Conservation (phyloP, 1,140 invertebrate species). For the Magallana ariakensis region DNA sequence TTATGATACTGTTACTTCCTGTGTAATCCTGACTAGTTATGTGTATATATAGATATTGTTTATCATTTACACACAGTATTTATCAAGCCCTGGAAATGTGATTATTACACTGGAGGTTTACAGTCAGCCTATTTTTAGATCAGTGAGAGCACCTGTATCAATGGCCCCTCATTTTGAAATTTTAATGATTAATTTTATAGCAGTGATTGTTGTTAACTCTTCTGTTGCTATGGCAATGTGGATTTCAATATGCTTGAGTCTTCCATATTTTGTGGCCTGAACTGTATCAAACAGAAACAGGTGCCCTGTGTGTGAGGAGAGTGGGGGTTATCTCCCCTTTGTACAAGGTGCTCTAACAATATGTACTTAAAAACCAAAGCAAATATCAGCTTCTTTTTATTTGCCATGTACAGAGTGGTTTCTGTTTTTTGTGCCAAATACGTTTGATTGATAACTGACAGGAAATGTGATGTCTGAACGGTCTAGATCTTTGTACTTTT, state of each 20-base stretch:
- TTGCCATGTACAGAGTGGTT: conserved; percentile 29
- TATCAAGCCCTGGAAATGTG: conserved; percentile 25
- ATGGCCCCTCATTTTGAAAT: background rate
- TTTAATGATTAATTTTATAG: background rate
- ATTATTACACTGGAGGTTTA: background rate
- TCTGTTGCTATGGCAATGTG: background rate
- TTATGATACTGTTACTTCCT: conserved; percentile 19
- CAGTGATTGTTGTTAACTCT: background rate
- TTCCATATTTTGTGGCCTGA: conserved; percentile 30
- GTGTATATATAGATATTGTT: background rate
- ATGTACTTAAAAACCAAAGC: conserved; percentile 37
- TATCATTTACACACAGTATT: conserved; percentile 32
- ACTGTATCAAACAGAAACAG: background rate
- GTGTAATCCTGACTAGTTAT: conserved; percentile 15
- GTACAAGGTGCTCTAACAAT: conserved; percentile 12
- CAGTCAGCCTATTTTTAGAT: conserved; percentile 2
- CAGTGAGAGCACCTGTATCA: background rate
- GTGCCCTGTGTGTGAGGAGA: background rate
- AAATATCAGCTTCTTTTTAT: conserved; percentile 34
- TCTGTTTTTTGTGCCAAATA: conserved; percentile 29
- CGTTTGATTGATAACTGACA: background rate
- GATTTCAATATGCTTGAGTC: conserved; percentile 18
- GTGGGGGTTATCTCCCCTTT: background rate
- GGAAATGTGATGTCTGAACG: background rate
- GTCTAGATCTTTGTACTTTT: background rate